Evolutionary conservation across 2,797 vertebrate genomes (phyloP).

Genomic region (Myripristis murdjan): DNA sequence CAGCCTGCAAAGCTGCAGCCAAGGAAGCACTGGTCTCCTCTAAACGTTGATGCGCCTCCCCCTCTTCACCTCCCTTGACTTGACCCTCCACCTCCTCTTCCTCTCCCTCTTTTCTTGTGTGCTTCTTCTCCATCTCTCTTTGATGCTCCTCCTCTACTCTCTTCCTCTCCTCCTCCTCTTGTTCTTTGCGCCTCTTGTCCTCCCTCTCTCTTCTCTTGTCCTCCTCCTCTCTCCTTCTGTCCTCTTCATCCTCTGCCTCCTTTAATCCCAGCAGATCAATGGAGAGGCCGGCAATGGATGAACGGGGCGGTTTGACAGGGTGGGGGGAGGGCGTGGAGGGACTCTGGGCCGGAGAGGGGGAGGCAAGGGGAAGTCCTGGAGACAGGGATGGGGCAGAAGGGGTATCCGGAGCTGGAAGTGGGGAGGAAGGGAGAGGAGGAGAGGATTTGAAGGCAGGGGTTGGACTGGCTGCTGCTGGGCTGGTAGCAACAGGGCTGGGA

Average conservation of each 20-base stretch:
- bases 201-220: constrained; percentile 58
- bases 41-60: constrained; percentile 74
- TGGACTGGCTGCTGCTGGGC: constrained; percentile 62
- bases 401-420: constrained; percentile 73
- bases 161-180: constrained; percentile 46
- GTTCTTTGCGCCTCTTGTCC: constrained; percentile 56
- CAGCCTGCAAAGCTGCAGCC: constrained; percentile 92
- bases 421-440: constrained; percentile 46
- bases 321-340: constrained; percentile 87
- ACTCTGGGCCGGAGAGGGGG: constrained; percentile 82
- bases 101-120: constrained; percentile 8
- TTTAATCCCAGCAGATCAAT: constrained; percentile 73
- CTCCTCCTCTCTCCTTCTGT: constrained; percentile 62
- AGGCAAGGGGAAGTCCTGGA: constrained; percentile 69
- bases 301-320: constrained; percentile 95
- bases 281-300: constrained; percentile 89
- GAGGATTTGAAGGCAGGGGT: constrained; percentile 72
- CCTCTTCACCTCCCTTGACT: constrained; percentile 39
- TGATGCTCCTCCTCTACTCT: constrained; percentile 47
- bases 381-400: constrained; percentile 78
- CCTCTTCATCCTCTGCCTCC: constrained; percentile 84
- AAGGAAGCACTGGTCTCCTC: constrained; percentile 95
- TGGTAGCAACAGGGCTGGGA: constrained; percentile 66
- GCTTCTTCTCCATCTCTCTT: constrained; percentile 37
- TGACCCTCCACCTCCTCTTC: constrained; percentile 40